Conservation (phyloP, 2,888 invertebrate species). For the Drosophila paucipuncta region DNA sequence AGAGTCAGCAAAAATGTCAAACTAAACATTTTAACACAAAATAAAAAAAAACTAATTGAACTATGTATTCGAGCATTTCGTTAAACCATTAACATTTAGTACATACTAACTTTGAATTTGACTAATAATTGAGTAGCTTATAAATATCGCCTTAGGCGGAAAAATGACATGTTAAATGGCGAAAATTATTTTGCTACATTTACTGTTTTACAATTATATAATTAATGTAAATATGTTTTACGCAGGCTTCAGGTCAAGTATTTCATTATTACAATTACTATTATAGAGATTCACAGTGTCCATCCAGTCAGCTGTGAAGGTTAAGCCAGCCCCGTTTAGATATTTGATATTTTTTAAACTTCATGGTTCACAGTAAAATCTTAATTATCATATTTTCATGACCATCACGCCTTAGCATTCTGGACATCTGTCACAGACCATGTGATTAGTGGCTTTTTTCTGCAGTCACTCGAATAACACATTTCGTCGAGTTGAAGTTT, state of each 20-base stretch:
- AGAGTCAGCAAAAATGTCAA: conserved; percentile 46
- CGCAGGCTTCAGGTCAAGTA: not conserved
- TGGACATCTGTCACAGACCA: conserved; percentile 15
- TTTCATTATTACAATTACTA: not conserved
- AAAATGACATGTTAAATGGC: accelerated
- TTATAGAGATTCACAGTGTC: not conserved
- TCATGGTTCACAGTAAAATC: not conserved
- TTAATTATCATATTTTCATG: conserved; percentile 43
- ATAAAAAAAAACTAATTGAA: not conserved
- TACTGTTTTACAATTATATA: not conserved
- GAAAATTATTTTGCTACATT: not conserved
- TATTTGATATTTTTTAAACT: not conserved
- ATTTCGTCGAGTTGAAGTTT: not conserved
- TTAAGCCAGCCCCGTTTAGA: not conserved
- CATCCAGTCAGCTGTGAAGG: not conserved
- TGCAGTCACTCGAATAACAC: conserved; percentile 25
- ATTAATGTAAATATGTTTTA: not conserved
- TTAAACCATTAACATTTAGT: not conserved
- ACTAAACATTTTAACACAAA: conserved; percentile 19
- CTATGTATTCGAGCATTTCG: not conserved
- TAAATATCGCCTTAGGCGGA: not conserved
- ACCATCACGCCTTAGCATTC: conserved; percentile 24
- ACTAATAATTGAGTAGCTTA: not conserved
- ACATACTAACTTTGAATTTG: not conserved
- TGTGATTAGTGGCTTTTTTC: conserved; percentile 31